Evolutionary conservation across 1,140 invertebrate genomes (phyloP).

Genomic region (Tigriopus japonicus): DNA sequence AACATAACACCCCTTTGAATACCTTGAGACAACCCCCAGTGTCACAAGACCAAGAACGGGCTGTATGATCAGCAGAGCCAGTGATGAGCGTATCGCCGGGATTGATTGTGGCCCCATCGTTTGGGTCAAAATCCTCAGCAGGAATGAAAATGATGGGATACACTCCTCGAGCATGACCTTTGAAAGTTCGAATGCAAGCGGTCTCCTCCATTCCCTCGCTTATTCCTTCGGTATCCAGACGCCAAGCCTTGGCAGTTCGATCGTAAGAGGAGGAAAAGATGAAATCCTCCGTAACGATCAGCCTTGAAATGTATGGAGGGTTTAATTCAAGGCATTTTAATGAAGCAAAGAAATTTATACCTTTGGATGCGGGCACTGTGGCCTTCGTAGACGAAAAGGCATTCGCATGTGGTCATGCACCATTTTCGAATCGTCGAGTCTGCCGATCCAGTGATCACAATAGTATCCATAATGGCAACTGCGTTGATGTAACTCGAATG

Average conservation of each 20-base stretch:
- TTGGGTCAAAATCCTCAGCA: slow-evolving; percentile 21
- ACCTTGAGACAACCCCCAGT: slow-evolving; percentile 28
- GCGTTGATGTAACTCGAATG: slow-evolving; percentile 30
- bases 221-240: slow-evolving; percentile 25
- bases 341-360: background rate
- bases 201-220: slow-evolving; percentile 2
- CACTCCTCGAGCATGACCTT: slow-evolving; percentile 33
- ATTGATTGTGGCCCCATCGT: slow-evolving; percentile 21
- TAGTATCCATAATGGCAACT: slow-evolving; percentile 30
- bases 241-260: slow-evolving; percentile 32
- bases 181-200: slow-evolving; percentile 21
- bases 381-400: slow-evolving; percentile 28
- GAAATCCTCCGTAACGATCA: slow-evolving; percentile 32
- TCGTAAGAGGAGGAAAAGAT: slow-evolving; percentile 35
- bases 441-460: slow-evolving; percentile 32
- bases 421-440: slow-evolving; percentile 36
- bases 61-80: slow-evolving; percentile 31
- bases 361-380: slow-evolving; percentile 2
- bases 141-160: slow-evolving; percentile 34
- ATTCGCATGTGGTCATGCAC: slow-evolving; percentile 33
- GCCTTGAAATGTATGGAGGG: background rate
- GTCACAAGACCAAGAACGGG: slow-evolving; percentile 31
- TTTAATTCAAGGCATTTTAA: background rate
- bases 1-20: too few relatives aligned
- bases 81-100: slow-evolving; percentile 28